A percentile compares a stretch with the other conserved stretches of the same genome.
These are phyloP conservation scores for Enteromius thamalakanensis DNA, from an alignment of 2,797 vertebrate genomes.

Conservation along the genomic window DNA sequence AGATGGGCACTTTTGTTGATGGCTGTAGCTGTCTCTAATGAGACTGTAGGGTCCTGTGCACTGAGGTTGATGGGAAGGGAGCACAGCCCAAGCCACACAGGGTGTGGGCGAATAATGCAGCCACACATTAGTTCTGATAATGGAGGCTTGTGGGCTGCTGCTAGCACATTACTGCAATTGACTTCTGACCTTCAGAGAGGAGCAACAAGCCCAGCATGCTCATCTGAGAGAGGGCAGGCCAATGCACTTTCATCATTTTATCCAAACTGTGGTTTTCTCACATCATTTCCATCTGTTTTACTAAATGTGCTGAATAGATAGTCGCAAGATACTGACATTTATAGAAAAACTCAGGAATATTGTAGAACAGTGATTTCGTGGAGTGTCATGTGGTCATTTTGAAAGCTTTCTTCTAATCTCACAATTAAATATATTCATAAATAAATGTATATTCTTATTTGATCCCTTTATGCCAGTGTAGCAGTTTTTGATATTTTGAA, in stretches of 20 bases:
- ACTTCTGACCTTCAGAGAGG: slow-evolving; percentile 64
- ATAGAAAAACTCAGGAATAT: not conserved
- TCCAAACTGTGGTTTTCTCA: slow-evolving; percentile 56
- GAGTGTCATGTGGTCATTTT: not conserved
- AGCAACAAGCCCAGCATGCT: slow-evolving; percentile 43
- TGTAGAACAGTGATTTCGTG: not conserved
- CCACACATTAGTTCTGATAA: slow-evolving; percentile 70
- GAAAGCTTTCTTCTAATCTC: not conserved
- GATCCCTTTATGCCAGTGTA: too few relatives aligned
- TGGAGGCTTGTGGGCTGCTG: slow-evolving; percentile 64
- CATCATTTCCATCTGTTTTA: slow-evolving; percentile 36
- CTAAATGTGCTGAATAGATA: slow-evolving; percentile 13
- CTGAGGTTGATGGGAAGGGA: slow-evolving; percentile 46
- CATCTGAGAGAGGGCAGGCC: slow-evolving; percentile 33
- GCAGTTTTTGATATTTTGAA: too few relatives aligned
- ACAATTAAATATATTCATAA: not conserved
- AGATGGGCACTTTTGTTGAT: slow-evolving; percentile 26
- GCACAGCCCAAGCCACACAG: slow-evolving; percentile 42
- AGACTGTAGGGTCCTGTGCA: slow-evolving; percentile 56
- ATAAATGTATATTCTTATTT: not conserved
- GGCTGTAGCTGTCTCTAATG: slow-evolving; percentile 63
- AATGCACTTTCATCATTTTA: slow-evolving; percentile 21
- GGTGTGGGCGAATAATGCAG: slow-evolving; percentile 55
- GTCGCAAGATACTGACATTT: not conserved
- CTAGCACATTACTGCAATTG: slow-evolving; percentile 68